A percentile compares a stretch with the other conserved stretches of the same genome.
These are phyloP conservation scores for Formica exsecta DNA, from an alignment of 1,140 invertebrate genomes.

Conservation along the genomic window DNA sequence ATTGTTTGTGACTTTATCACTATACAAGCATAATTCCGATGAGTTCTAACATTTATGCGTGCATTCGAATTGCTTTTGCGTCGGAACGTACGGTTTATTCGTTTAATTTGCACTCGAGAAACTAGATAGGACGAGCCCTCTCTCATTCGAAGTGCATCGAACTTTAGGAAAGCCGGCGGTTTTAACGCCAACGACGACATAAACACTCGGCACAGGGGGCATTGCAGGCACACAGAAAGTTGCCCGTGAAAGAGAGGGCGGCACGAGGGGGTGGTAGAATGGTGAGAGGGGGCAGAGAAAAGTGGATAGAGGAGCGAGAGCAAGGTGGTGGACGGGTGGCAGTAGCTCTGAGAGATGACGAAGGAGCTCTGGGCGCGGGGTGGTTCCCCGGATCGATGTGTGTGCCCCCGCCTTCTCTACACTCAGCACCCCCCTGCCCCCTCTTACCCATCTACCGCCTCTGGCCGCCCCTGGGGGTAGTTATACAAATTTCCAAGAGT, in stretches of 20 bases:
- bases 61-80: background rate
- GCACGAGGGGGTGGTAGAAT: conserved; percentile 33
- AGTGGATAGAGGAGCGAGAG: conserved; percentile 60
- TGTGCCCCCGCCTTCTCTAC: conserved; percentile 76
- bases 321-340: conserved; percentile 74
- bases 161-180: conserved; percentile 57
- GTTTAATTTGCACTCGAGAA: conserved; percentile 49
- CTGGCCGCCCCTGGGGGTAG: conserved; percentile 83
- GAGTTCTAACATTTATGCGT: background rate
- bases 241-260: conserved; percentile 60
- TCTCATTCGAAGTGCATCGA: conserved; percentile 38
- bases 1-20: background rate
- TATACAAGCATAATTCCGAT: background rate
- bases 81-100: background rate
- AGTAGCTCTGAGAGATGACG: conserved; percentile 80
- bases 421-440: conserved; percentile 70
- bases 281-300: conserved; percentile 15
- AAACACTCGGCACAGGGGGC: conserved; percentile 74
- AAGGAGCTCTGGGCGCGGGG: conserved; percentile 78
- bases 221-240: conserved; percentile 75
- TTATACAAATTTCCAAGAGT: conserved; percentile 87
- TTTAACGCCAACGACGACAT: conserved; percentile 76
- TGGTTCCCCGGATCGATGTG: conserved; percentile 84
- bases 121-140: background rate
- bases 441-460: conserved; percentile 70